Evolutionary conservation across 2,888 invertebrate species (phyloP), one percentile per base, ranked within the genome.

Genomic region (Trissoscelio sp.): DNA sequence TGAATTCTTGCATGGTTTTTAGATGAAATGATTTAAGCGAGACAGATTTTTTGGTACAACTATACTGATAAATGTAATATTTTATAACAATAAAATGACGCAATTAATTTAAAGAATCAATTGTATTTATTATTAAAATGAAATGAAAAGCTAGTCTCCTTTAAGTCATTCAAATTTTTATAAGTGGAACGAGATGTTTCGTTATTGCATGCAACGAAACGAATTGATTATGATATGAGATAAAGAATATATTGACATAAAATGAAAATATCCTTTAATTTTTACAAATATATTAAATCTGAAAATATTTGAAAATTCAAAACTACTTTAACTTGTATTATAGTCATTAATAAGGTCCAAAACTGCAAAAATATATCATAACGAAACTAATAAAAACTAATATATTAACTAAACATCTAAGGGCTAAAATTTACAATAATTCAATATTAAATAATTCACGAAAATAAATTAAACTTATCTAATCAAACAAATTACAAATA

Each of bases 1-100:
- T 69, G 55, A 28, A 48, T 64, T 67, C 58, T 62, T 73, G 79
- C 82, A 82, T 81, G 69, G 9, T 14, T 16, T 2, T 78, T 44
- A 51, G 62, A 67, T 42, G 37, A n/a, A 20, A 74, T 66, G 53
- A 73, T 78, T 73, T 39, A 28, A 58, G 60, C 28, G 73, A 74
- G 74, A 53, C 39, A 28, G 24, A 51, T 31, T n/a, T 9, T 6
- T 6, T n/a, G n/a, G n/a, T n/a, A n/a, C n/a, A n/a, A n/a, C n/a
- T n/a, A n/a, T n/a, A n/a, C n/a, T n/a, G n/a, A n/a, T 3, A 3
- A 20, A 46, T 11, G 20, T 18, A 5, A 20, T 24, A 34, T 11
- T 34, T 34, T 34, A 11, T 5, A 34, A 34, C 9, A 34, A 34
- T n/a, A n/a, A n/a, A n/a, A n/a, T n/a, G n/a, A n/a, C n/a, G n/a